Conservation (phyloP, 2,888 invertebrate genomes). For the Drosophila testacea region DNA sequence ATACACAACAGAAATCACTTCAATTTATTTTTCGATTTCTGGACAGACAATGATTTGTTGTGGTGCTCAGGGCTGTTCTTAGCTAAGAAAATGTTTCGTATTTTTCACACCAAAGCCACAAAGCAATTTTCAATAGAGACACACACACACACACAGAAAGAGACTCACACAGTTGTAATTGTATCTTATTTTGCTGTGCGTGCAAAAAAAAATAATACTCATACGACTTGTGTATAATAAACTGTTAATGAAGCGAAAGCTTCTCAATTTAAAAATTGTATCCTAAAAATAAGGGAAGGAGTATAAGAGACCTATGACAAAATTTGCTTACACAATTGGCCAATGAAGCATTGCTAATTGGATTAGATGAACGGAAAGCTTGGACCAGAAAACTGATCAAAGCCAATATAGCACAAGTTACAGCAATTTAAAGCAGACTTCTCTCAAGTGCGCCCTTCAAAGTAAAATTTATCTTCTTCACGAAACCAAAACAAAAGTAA, state of each 20-base stretch:
- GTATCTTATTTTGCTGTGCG: constrained; percentile 28
- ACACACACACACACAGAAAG: constrained; percentile 18
- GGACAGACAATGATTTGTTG: constrained; percentile 64
- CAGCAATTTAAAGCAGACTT: constrained; percentile 23
- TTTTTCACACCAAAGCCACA: constrained; percentile 56
- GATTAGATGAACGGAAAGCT: constrained; percentile 39
- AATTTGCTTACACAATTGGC: constrained; percentile 33
- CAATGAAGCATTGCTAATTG: constrained; percentile 62
- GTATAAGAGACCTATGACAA: constrained; percentile 27
- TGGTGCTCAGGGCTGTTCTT: constrained; percentile 33
- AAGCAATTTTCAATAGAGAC: constrained; percentile 41
- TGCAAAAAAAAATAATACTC: constrained; percentile 46
- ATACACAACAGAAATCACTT: constrained; percentile 63
- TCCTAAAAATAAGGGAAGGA: neutral
- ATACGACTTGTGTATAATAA: constrained; percentile 35
- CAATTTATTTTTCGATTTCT: constrained; percentile 78
- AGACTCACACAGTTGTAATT: constrained; percentile 17
- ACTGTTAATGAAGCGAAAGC: constrained; percentile 48
- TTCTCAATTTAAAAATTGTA: constrained; percentile 29
- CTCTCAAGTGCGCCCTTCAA: neutral
- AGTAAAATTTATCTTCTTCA: neutral
- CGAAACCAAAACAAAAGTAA: constrained; percentile 1
- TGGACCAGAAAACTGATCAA: constrained; percentile 44
- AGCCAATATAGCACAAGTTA: constrained; percentile 18
- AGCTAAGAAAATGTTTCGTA: constrained; percentile 49